Base-by-base conservation (phyloP, 2,797 vertebrate genomes). In the Microhierax caerulescens region DNA sequence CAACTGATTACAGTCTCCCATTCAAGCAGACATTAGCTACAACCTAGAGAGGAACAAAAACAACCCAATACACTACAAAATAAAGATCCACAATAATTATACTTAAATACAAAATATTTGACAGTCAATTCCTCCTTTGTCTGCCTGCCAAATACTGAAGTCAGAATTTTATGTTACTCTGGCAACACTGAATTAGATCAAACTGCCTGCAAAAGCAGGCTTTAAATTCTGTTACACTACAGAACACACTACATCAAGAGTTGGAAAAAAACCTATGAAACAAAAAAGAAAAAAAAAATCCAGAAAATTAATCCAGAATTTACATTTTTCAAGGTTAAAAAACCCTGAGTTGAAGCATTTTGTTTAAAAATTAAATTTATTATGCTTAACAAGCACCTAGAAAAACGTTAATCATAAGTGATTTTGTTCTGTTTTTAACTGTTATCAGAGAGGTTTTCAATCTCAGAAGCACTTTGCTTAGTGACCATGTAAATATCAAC, bases 71-170 rank as follows among this genome's bases (percentile, higher is more conserved):
- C 65, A 70, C 68, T 53, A 45, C 43, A 80, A 76, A 84, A 85
- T 21, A 80, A 59, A 95, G 68, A 85, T 60, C 5, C 16, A 28
- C 2, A 4, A 60, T 67, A 89, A 81, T 88, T 61, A n/a, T 43
- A 70, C 28, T 79, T 79, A 63, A 87, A 84, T 7, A 67, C 17
- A 53, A 79, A 90, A 78, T 47, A 67, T 25, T 86, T 88, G 39
- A 77, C 43, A 92, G 69, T 54, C 77, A 74, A 30, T 87, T 90
- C 53, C 19, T 90, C 64, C 61, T 90, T 68, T 85, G 28, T 53
- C 57, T 90, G 50, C 8, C 76, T 92, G 72, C n/a, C 63, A 94
- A 81, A 69, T 45, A 79, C 18, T 68, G 19, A 83, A 92, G 50
- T 61, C 43, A 74, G 56, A 88, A 60, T 65, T 64, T 70, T 70